Evolutionary conservation across 2,888 invertebrate species (phyloP), one percentile per base, ranked within the genome.

Genomic region (Aphidoletes aphidimyza): DNA sequence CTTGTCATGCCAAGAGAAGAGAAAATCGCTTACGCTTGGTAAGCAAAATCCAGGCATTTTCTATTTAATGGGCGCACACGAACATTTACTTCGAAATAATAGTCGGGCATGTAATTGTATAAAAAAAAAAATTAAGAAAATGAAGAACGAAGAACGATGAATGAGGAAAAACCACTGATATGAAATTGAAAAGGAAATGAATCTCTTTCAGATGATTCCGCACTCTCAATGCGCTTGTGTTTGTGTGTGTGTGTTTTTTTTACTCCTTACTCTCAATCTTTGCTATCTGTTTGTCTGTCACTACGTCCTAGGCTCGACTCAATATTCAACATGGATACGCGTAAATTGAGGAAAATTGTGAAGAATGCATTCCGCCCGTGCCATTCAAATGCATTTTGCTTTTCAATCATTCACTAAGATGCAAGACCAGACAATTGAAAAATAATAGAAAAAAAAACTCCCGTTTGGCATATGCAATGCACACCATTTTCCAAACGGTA

Each of bases 101-200:
- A 81, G 81, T 37, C 36, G 81, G n/a, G 36, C 81, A 37, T 81
- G 39, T 81, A 81, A 81, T 81, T 81, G 81, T 81, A 37, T 81
- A 81, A 81, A 81, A 78, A n/a, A n/a, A 54, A 81, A 81, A 81
- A 81, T 81, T 81, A 81, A 81, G 81, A 81, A 36, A 36, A 34
- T 1, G 36, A 78, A 36, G 34, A 36, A 78, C 17, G 36, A 34
- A 36, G 78, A 78, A 36, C 78, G 11, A 81, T 37, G 36, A 69
- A 81, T 81, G 37, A 37, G 37, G 81, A 81, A 81, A 69, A 81
- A 37, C 81, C 81, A 81, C 81, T 81, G 37, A 81, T 37, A 81
- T 81, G 81, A 81, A 69, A 81, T 37, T 81, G 81, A 81, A 81
- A 81, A 81, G 81, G 81, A 81, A 81, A 81, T 37, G 81, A 81